Evolutionary conservation across 2,888 invertebrate genomes (phyloP), one percentile per base, ranked within the genome.

Genomic region (Sphecodes monilicornis): DNA sequence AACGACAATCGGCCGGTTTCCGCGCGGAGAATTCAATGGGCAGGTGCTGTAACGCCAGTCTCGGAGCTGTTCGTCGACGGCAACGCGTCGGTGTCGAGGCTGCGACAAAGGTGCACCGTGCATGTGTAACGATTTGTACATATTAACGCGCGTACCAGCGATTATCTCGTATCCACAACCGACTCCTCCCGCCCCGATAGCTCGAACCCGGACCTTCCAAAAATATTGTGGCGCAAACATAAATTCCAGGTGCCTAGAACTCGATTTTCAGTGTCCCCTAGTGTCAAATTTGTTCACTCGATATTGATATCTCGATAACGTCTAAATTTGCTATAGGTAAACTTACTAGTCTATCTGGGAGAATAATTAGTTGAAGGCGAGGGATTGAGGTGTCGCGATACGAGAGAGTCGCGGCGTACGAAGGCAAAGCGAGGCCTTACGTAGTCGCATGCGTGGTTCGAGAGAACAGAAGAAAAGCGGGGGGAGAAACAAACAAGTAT

Each of bases 361-460:
- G 43, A 43, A 43, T 16, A 4, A 43, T 43, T 4, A 16, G 16
- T 43, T 16, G 43, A 11, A 60, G 60, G 26, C 43, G 60, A 50
- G 50, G 5, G 50, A 60, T 18, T 2, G 2, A 1, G 3, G 64
- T 10, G 32, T 64, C 64, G 70, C 13, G 81, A 82, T 76, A 82
- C 89, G 88, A 83, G 89, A 80, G 74, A 76, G 75, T 83, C 84
- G 89, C 73, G 76, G 77, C 77, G 78, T 80, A 74, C 79, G 64
- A 84, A 86, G 88, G 86, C 88, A 86, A 70, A 64, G 68, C 79
- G 90, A 88, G 86, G 89, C 89, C 89, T 90, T 87, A 85, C 73
- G 82, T 87, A 89, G 86, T 88, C 86, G 90, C 86, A 88, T 88
- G 89, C 80, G 89, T 88, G 89, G 84, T 85, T 88, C 84, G 77